These are phyloP conservation scores for Sturnus vulgaris DNA, from an alignment of 2,113 vertebrate species.

Conservation along the genomic window DNA sequence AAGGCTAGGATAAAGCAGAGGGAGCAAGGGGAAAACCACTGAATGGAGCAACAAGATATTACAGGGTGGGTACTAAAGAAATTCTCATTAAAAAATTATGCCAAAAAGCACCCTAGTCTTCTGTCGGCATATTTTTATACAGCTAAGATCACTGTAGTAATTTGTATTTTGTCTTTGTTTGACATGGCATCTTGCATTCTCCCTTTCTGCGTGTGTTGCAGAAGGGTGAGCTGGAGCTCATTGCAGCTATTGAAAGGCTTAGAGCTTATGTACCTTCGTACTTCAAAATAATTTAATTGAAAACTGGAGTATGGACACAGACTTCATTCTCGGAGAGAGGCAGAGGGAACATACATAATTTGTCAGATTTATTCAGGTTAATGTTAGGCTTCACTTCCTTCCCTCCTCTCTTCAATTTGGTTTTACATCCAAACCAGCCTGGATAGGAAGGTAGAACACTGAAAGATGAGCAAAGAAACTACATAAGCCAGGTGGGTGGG, in stretches of 20 bases:
- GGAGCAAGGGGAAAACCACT: neutral
- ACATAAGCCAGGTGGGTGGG: neutral
- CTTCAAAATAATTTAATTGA: neutral
- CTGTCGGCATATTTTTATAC: neutral
- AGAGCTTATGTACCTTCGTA: neutral
- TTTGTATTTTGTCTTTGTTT: neutral
- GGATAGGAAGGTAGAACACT: neutral
- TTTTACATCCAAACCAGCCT: neutral
- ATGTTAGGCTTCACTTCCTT: neutral
- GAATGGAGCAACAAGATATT: neutral
- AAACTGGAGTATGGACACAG: neutral
- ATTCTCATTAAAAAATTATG: neutral
- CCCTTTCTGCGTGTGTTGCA: neutral
- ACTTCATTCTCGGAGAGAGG: neutral
- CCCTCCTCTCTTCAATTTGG: neutral
- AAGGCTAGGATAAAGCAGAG: neutral
- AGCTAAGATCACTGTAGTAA: neutral
- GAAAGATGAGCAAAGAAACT: neutral
- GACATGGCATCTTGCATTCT: neutral
- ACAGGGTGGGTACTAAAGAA: neutral
- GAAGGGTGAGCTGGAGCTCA: neutral
- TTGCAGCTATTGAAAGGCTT: neutral
- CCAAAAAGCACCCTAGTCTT: neutral
- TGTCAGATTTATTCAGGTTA: neutral
- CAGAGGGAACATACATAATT: neutral